A percentile compares a stretch with the other conserved stretches of the same genome.
phyloP scores from a whole-genome alignment of 1,140 invertebrate species.

The Drosophila punjabiensis region DNA sequence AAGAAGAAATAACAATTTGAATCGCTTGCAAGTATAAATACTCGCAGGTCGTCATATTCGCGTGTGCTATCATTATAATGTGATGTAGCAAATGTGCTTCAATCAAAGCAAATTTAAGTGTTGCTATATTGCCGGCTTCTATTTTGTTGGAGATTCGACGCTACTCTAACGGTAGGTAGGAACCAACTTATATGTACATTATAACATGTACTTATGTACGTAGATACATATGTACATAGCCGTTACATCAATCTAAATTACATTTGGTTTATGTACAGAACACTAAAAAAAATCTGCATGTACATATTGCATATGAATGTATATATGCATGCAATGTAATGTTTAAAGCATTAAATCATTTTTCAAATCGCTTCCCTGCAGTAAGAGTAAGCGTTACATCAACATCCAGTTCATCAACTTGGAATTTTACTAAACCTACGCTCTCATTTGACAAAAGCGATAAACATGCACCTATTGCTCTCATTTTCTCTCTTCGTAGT shows the following conservation, averaged over 20 bases:
- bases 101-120: not conserved
- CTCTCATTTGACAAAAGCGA: no score
- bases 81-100: not conserved
- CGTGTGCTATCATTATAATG: not conserved
- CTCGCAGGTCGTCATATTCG: not conserved
- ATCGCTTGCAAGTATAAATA: not conserved
- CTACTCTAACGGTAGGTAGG: not conserved
- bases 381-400: fast-evolving
- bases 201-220: not conserved
- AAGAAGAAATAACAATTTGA: no score
- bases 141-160: not conserved
- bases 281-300: no score
- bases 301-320: not conserved
- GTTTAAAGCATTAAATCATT: not conserved
- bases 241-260: not conserved
- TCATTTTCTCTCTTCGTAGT: not conserved
- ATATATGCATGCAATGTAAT: not conserved
- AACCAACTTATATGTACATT: not conserved
- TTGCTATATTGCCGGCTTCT: not conserved
- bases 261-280: not conserved
- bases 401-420: not conserved
- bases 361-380: no score
- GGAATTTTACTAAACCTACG: not conserved
- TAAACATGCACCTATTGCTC: not conserved
- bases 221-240: not conserved